Evolutionary conservation across 2,888 invertebrate species (phyloP).

Genomic region (Isoperla grammatica): DNA sequence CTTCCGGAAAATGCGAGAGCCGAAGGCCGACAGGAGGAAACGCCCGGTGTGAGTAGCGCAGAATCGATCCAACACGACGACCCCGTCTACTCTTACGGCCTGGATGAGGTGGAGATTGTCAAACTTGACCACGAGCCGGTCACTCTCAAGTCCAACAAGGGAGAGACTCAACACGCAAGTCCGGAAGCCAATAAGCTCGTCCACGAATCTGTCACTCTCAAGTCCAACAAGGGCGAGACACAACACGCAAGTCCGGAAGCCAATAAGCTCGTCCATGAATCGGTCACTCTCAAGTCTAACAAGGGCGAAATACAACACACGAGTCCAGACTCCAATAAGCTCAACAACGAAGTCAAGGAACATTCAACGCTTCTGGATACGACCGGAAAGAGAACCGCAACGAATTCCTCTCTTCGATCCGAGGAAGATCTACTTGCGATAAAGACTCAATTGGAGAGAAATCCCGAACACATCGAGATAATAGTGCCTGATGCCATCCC

Average conservation of each 20-base stretch:
- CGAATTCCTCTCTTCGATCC: background rate
- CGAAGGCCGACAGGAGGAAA: too few relatives aligned
- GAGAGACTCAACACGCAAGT: conserved; percentile 28
- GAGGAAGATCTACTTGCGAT: background rate
- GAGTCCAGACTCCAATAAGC: conserved; percentile 34
- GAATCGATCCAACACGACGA: conserved; percentile 34
- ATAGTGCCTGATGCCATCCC: conserved; percentile 18
- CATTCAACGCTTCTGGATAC: conserved; percentile 1
- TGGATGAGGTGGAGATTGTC: conserved; percentile 47
- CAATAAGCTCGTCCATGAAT: conserved; percentile 34
- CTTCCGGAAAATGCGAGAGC: conserved; percentile 12
- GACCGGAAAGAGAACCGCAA: conserved; percentile 8
- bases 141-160: conserved; percentile 27
- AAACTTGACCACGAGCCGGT: conserved; percentile 40
- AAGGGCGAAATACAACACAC: conserved; percentile 27
- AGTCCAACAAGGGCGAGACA: conserved; percentile 22
- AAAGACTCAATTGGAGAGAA: conserved; percentile 11
- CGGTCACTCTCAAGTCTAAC: conserved; percentile 28
- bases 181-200: conserved; percentile 34
- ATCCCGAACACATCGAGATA: background rate
- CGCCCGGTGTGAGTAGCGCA: conserved; percentile 34
- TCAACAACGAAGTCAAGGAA: conserved; percentile 31
- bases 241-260: conserved; percentile 33
- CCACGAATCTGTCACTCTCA: conserved; percentile 33
- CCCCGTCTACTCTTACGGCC: conserved; percentile 41